A percentile compares a stretch with the other conserved stretches of the same genome.
Conservation (phyloP, 2,888 invertebrate species). For the Keiferia lycopersicella region DNA sequence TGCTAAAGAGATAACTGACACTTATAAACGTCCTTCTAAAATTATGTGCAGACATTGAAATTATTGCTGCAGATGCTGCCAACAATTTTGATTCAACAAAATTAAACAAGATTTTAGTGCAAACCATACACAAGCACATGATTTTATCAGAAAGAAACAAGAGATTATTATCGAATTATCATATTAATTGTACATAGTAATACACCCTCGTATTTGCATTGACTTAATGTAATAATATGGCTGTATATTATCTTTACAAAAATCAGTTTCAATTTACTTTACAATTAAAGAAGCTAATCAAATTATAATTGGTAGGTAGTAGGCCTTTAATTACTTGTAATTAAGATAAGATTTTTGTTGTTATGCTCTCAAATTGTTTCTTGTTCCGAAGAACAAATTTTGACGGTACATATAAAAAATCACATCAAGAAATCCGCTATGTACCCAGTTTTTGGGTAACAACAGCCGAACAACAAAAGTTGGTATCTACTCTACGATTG, state of each 20-base stretch:
- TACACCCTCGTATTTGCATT: background rate
- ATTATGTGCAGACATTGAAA: slow-evolving; percentile 4
- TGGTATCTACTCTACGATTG: background rate
- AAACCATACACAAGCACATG: background rate
- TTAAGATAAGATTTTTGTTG: slow-evolving; percentile 24
- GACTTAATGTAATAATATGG: background rate
- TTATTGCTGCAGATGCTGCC: slow-evolving; percentile 14
- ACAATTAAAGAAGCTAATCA: slow-evolving; percentile 22
- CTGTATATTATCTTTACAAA: slow-evolving; percentile 2
- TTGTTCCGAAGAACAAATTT: background rate
- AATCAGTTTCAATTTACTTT: slow-evolving; percentile 17
- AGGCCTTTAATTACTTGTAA: slow-evolving; percentile 25
- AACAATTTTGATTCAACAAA: slow-evolving; percentile 15
- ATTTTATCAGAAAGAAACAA: slow-evolving; percentile 1
- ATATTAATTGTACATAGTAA: background rate
- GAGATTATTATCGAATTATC: slow-evolving; percentile 2
- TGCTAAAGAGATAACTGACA: slow-evolving; percentile 2
- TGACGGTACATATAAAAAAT: background rate
- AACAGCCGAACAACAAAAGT: too few relatives aligned
- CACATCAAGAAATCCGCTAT: too few relatives aligned
- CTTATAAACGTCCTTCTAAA: slow-evolving; percentile 15
- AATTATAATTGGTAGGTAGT: slow-evolving; percentile 20
- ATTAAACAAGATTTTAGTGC: background rate
- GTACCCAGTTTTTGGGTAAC: too few relatives aligned
- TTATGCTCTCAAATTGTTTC: slow-evolving; percentile 25